A percentile compares a stretch with the other conserved stretches of the same genome.
Conservation (phyloP, 2,888 invertebrate species). For the Agrotis puta region DNA sequence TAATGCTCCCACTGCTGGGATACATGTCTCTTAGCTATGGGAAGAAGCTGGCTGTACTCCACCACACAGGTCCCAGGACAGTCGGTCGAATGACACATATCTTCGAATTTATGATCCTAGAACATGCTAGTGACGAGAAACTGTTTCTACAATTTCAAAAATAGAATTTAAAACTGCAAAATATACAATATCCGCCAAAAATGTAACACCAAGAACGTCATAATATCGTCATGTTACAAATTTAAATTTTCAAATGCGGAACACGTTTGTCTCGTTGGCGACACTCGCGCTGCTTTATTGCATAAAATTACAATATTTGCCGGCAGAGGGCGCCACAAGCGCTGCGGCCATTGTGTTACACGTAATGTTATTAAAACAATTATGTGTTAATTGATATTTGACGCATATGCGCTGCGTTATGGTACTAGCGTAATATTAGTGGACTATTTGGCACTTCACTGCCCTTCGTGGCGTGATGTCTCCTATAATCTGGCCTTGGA, state of each 20-base stretch:
- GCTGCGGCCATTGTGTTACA: conserved; percentile 48
- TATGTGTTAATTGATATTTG: conserved; percentile 62
- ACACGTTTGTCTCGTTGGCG: conserved; percentile 81
- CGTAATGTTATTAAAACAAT: conserved; percentile 60
- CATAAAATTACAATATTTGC: conserved; percentile 86
- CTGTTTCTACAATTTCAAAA: background rate
- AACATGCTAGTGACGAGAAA: background rate
- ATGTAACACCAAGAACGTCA: conserved; percentile 52
- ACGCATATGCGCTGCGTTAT: conserved; percentile 17
- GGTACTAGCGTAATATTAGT: too few species aligned
- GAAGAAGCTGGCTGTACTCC: too few species aligned
- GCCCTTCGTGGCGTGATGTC: too few species aligned
- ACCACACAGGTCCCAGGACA: too few species aligned
- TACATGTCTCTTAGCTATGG: too few species aligned
- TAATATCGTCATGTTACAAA: conserved; percentile 70
- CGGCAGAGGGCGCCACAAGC: conserved; percentile 57
- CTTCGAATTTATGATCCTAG: background rate
- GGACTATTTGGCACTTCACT: too few species aligned
- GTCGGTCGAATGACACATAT: background rate
- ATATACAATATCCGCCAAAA: conserved; percentile 33
- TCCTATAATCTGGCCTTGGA: too few species aligned
- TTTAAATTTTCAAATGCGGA: conserved; percentile 82
- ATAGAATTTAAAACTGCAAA: conserved; percentile 10
- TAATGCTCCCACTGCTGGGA: too few species aligned
- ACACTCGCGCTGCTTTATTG: conserved; percentile 78